Base-by-base conservation (phyloP, 2,113 vertebrate genomes). In the Rhodinocichla rosea region DNA sequence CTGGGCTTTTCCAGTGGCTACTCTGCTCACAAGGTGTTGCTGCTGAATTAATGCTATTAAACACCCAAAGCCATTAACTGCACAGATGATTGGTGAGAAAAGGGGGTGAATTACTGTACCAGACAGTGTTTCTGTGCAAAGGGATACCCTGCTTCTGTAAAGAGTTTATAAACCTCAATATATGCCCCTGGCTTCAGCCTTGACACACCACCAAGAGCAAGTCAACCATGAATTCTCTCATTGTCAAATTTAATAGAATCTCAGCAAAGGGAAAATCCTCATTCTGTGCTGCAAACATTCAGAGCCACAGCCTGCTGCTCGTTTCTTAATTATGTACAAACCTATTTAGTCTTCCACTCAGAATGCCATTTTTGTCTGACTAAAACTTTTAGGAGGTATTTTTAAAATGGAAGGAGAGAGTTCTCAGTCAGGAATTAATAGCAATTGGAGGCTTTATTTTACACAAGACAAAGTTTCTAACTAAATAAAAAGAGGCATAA, bases 221-320 rank as follows among this genome's bases (percentile, higher is more conserved):
- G 90, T 81, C 95, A 93, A 75, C 64, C 88, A 59, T 90, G 87
- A 95, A 94, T 86, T 91, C 85, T 83, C 56, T 92, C 79, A 86
- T 90, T 96, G 92, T 96, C 79, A 92, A 70, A 80, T 90, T 95
- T 95, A 95, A 96, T 94, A 86, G 94, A 89, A 90, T 89, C 64
- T 82, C 73, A 89, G 73, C 60, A 92, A 92, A 45, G 44, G 83
- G 62, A 86, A 73, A 96, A 92, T 81, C 88, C 86, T 74, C 76
- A 56, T 89, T 94, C 68, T 74, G 44, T 60, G 76, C 76, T 82
- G 73, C 69, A 96, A 95, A 89, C 44, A 53, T 44, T 84, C 69
- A 26, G 56, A 94, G 79, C 90, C 94, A 95, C 86, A 90, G 92
- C 80, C 93, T 82, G 45, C 93, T 93, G 83, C 80, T 94, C 22